Base-by-base conservation (phyloP, 1,140 invertebrate genomes). In the Zophobas atratus region DNA sequence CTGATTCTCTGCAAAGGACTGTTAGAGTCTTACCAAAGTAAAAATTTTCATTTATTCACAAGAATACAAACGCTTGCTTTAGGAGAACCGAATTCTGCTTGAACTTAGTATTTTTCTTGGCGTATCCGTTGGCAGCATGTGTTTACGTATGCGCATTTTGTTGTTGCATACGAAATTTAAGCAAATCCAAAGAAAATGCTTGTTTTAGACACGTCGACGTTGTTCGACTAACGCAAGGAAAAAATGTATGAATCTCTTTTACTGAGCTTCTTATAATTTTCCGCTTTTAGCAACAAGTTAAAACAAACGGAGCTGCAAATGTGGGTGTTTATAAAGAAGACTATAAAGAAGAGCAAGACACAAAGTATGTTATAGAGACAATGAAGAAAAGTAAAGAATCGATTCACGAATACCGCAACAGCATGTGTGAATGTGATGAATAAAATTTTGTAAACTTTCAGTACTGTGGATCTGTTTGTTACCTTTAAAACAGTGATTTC, bases 1-100 rank as follows among this genome's bases (percentile, higher is more conserved):
- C 89, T 0, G 88, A 89, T 70, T 88, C 89, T 1, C 84, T 84
- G 36, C 78, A 87, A 81, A 87, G 84, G 41, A 84, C 82, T 5
- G 80, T 84, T n/a, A 81, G 81, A 74, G 73, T 84, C 4, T 56
- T 85, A 1, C 60, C 73, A 6, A 78, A 78, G 67, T 80, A 70
- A 55, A 8, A 20, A 20, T 20, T 20, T 6, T 6, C 57, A 70
- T 8, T 56, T 33, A 60, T 51, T 46, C 34, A 53, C 56, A 6
- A 38, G 20, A 35, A 35, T 56, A n/a, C 55, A 51, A 70, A 53
- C 5, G 51, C 60, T 75, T 20, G 46, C 81, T 81, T 34, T 48
- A 83, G 82, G 46, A 79, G 81, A 67, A 82, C 81, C 0, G 84
- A 84, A 76, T 86, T 86, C 73, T 85, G 80, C 72, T 60, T 84